Evolutionary conservation across 2,888 invertebrate genomes (phyloP).

Genomic region (Stenoptilia bipunctidactyla): DNA sequence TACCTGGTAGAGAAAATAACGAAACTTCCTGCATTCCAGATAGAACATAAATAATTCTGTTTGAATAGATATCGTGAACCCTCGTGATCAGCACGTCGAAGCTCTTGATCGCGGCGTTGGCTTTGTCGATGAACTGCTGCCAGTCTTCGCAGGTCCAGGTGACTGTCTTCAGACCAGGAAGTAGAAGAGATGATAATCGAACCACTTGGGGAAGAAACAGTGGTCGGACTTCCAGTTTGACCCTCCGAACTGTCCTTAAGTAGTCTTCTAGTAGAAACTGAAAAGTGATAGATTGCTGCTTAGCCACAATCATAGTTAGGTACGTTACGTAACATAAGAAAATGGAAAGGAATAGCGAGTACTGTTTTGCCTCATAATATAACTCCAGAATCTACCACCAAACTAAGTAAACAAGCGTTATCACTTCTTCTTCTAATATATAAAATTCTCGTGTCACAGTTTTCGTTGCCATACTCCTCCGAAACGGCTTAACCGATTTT

Average conservation of each 20-base stretch:
- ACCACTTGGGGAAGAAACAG: constrained; percentile 90
- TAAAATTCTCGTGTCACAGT: no score
- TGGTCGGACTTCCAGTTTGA: constrained; percentile 90
- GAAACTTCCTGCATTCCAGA: constrained; percentile 89
- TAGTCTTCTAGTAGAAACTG: constrained; percentile 86
- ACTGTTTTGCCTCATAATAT: no score
- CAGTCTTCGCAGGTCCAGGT: constrained; percentile 92
- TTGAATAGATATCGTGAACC: constrained; percentile 91
- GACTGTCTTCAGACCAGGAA: constrained; percentile 83
- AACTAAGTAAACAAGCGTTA: no score
- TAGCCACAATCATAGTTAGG: no score
- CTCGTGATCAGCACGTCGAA: constrained; percentile 83
- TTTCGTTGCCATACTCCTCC: no score
- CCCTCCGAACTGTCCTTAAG: constrained; percentile 77
- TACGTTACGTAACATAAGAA: no score
- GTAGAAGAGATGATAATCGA: constrained; percentile 83
- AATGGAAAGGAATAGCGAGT: no score
- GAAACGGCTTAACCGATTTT: no score
- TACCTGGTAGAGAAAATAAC: constrained; percentile 82
- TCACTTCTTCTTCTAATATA: no score
- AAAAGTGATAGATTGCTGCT: no score
- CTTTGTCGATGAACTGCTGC: constrained; percentile 81
- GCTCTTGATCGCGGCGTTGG: constrained; percentile 81
- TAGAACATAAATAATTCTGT: constrained; percentile 89
- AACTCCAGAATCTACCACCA: no score